Base-by-base conservation (phyloP, 2,888 invertebrate genomes). In the Melanchra persicariae region DNA sequence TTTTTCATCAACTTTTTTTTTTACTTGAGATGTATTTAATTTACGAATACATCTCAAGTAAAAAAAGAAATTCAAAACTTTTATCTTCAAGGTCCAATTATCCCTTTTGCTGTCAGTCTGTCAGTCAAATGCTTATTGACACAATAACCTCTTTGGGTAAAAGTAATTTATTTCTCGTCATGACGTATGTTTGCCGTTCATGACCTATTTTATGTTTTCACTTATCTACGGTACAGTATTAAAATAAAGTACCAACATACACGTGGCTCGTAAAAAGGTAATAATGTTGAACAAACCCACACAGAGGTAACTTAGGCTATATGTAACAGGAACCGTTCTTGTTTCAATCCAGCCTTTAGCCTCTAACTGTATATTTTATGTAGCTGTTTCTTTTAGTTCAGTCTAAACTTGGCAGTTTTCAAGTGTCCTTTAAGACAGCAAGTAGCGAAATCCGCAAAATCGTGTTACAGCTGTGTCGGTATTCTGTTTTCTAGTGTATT, bases 401-500 rank as follows among this genome's bases (percentile, higher is more conserved):
- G 77, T 85, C 83, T 72, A 85, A 81, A 87, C 84, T 85, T 83
- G 78, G 83, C 84, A 87, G 84, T 88, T 89, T 85, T 83, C 84
- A 81, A 87, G 87, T 82, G 85, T 86, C 79, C 84, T 87, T 80
- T 84, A 85, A 85, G 83, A 85, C 78, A 81, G 76, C 78, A 84
- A 90, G 86, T 87, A 85, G 85, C 81, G 82, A 83, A 90, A 87
- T 87, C 87, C 85, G 81, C 87, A 87, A 87, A 88, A 88, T 88
- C 88, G 79, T 83, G 84, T 85, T 83, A 84, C 77, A 78, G 74
- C 67, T 34, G 79, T 58, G 76, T 75, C 72, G 79, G 80, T 89
- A 88, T 89, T 88, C 86, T 86, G 76, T 61, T 72, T 30, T 19
- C 9, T 3, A 17, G 24, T 19, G 30, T 34, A 24, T 59, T 30